A percentile compares a stretch with the other conserved stretches of the same genome.
These are phyloP conservation scores for Rhabdophis nuchalis DNA, from an alignment of 2,797 vertebrate genomes.

Conservation along the genomic window DNA sequence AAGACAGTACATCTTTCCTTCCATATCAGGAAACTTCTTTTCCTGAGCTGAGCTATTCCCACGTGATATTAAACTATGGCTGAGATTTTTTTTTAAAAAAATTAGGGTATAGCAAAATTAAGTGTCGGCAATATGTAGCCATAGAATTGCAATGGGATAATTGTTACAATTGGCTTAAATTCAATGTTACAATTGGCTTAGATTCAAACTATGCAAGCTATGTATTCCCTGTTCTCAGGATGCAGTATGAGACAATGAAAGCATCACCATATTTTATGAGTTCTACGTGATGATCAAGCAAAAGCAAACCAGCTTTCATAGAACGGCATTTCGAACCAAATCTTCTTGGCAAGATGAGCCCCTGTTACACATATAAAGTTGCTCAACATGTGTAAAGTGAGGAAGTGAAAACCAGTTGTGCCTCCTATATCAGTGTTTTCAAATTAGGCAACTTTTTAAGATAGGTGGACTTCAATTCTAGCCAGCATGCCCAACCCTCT, in stretches of 20 bases:
- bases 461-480: neutral
- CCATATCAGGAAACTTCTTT: neutral
- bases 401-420: neutral
- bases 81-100: neutral
- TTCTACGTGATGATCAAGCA: neutral
- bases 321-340: neutral
- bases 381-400: neutral
- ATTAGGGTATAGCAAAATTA: neutral
- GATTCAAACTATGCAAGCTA: neutral
- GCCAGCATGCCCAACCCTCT: neutral
- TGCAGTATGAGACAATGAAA: neutral
- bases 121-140: neutral
- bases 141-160: neutral
- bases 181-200: neutral
- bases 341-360: neutral
- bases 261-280: neutral
- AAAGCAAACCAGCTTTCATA: neutral
- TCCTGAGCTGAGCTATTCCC: neutral
- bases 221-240: neutral
- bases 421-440: neutral
- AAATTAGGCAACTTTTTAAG: neutral
- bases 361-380: neutral
- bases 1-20: neutral
- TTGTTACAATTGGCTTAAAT: neutral
- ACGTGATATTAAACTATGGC: neutral